Conservation (phyloP, 2,113 vertebrate genomes). For the Leptodactylus fuscus region DNA sequence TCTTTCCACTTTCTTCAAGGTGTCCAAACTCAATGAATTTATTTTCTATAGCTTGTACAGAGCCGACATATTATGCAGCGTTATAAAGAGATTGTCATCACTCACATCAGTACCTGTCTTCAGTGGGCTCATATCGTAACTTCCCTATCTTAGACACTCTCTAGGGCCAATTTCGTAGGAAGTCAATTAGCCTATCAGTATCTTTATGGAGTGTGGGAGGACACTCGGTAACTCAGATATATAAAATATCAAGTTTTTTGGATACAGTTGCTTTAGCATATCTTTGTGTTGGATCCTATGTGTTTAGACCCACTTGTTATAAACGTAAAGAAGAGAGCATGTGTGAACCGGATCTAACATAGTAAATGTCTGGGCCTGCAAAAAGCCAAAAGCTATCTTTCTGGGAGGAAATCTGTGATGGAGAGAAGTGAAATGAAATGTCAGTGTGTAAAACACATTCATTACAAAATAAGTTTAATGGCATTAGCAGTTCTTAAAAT, state of each 20-base stretch:
- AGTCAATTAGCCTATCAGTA: no score
- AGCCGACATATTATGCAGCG: neutral
- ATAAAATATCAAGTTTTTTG: neutral
- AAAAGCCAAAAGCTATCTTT: neutral
- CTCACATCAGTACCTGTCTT: neutral
- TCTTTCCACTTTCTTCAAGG: neutral
- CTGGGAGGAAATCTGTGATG: neutral
- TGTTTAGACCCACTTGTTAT: neutral
- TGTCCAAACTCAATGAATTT: neutral
- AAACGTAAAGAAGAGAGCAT: neutral
- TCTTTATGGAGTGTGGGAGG: no score
- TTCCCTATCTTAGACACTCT: neutral
- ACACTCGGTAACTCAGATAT: neutral
- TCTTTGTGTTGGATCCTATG: neutral
- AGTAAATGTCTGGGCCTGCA: neutral
- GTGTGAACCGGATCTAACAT: neutral
- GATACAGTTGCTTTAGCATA: neutral
- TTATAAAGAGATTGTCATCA: no score
- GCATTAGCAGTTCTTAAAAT: slow-evolving; percentile 73
- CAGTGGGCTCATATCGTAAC: neutral
- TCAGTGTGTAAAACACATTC: slow-evolving; percentile 34
- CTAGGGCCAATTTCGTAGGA: neutral
- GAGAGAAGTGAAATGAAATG: neutral
- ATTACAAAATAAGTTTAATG: slow-evolving; percentile 69
- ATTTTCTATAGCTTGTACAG: neutral